Base-by-base conservation (phyloP, 2,113 vertebrate species). In the Notarius quadriscutis region DNA sequence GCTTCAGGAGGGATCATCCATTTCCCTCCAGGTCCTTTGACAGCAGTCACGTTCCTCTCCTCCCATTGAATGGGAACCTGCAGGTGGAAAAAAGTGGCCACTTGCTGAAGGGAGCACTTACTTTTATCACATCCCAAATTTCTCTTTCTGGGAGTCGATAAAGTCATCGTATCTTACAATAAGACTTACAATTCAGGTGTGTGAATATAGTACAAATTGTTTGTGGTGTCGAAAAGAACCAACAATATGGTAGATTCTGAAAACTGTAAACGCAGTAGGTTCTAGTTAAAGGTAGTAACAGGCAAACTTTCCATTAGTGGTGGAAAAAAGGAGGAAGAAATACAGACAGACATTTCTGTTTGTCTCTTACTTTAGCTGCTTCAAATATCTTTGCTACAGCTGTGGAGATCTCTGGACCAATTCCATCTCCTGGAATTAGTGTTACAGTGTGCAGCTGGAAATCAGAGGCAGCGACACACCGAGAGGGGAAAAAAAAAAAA, bases 1-100 rank as follows among this genome's bases (percentile, higher is more conserved):
- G 97, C 97, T 34, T 99, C 98, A 9, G 95, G 95, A 6, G 98
- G 98, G 88, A 99, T 99, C 96, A 96, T 98, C 98, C 98, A 99
- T 78, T 94, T 95, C 17, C 97, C 97, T 22, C 98, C 96, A 0
- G 97, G 97, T 15, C 97, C 97, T 90, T 98, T 95, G 65, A 99
- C 97, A 7, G 98, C 98, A 0, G 96, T 95, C 34, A 99, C 97
- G 5, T 96, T 98, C 90, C 96, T 94, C 90, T 99, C 97, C 92
- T 99, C 98, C 97, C 98, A 99, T 48, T 95, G 94, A 92, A 99
- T 94, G 0, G 98, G 98, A 81, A 94, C 97, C 98, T 99, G 80
- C 89, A 88, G 91, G 0, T 41, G 55, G 83, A 82, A 2, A 67
- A 27, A 22, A 18, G 7, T 8, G 30, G 12, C 50, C 34, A 65